Percentiles rank a stretch among this genome's conserved stretches.
Conservation (phyloP, 2,888 invertebrate species). For the Syrphus vitripennis region DNA sequence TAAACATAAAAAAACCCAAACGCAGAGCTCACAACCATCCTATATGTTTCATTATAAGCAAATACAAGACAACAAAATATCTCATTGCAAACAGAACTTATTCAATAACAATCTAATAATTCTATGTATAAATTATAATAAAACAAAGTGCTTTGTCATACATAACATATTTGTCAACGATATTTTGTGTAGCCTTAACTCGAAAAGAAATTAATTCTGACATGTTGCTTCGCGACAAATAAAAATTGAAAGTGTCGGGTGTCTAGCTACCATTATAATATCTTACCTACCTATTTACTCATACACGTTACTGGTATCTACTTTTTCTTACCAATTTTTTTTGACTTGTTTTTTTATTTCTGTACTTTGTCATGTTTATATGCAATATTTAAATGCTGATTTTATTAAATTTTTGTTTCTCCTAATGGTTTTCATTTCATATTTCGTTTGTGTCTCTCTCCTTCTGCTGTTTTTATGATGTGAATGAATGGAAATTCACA, state of each 20-base stretch:
- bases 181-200: background rate
- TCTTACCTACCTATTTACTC: background rate
- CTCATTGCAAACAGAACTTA: no score
- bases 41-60: no score
- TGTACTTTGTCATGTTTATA: slow-evolving; percentile 20
- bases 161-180: slow-evolving; percentile 1
- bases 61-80: no score
- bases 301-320: background rate
- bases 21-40: no score
- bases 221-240: slow-evolving; percentile 28
- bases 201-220: slow-evolving; percentile 17
- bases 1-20: no score
- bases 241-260: slow-evolving; percentile 57
- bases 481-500: slow-evolving; percentile 50
- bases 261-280: background rate
- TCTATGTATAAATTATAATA: no score
- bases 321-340: background rate
- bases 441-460: slow-evolving; percentile 41
- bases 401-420: slow-evolving; percentile 57
- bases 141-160: background rate
- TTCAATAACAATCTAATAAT: no score
- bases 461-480: background rate
- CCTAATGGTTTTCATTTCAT: slow-evolving; percentile 43
- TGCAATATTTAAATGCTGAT: slow-evolving; percentile 51
- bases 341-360: background rate